Evolutionary conservation across 2,888 invertebrate genomes (phyloP).

Genomic region (Pterostichus madidus): DNA sequence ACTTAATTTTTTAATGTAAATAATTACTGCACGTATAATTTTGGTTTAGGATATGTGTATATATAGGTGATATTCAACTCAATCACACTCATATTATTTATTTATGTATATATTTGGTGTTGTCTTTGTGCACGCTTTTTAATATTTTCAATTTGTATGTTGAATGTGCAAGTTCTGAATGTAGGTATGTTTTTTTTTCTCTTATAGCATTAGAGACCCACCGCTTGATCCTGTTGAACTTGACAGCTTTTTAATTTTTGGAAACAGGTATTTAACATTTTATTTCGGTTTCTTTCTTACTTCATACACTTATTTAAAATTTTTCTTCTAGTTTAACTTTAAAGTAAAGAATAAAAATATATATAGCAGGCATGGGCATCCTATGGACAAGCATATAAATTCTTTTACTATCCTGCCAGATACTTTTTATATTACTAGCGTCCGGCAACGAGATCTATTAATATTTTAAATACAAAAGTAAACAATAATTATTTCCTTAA

Average conservation of each 20-base stretch:
- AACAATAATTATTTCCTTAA: no score
- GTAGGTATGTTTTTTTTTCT: conserved; percentile 50
- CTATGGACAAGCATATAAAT: no score
- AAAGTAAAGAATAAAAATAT: no score
- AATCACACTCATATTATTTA: background rate
- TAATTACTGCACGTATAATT: no score
- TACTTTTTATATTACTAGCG: no score
- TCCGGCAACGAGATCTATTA: no score
- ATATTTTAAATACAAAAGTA: no score
- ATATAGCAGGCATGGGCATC: no score
- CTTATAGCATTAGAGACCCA: conserved; percentile 71
- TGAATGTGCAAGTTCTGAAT: conserved; percentile 19
- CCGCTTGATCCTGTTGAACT: conserved; percentile 70
- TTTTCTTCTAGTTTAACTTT: background rate
- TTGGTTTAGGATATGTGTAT: no score
- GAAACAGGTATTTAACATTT: conserved; percentile 48
- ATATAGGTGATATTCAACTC: no score
- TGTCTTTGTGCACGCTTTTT: conserved; percentile 14
- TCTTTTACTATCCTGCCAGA: no score
- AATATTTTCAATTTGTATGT: background rate
- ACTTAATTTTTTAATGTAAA: no score
- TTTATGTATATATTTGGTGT: background rate
- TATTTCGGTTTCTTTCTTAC: conserved; percentile 4
- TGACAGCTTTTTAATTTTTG: conserved; percentile 37
- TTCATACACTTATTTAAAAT: background rate